Conservation (phyloP, 2,888 invertebrate genomes). For the Prosopocoilus inquinatus region DNA sequence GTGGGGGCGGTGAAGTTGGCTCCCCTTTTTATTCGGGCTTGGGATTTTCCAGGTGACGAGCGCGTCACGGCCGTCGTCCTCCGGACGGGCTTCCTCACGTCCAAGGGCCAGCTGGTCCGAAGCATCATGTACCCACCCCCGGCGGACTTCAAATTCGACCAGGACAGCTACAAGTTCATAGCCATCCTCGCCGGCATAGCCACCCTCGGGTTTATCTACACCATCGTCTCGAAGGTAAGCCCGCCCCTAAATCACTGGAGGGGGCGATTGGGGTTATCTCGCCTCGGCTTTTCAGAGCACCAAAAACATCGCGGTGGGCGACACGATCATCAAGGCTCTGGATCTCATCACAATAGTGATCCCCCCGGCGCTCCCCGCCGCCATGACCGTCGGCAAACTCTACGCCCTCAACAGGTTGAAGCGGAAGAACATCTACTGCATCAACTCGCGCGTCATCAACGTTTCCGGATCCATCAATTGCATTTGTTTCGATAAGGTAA, state of each 20-base stretch:
- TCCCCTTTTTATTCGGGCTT: no score
- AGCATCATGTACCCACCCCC: conserved; percentile 95
- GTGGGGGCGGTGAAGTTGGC: neutral
- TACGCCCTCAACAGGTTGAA: conserved; percentile 84
- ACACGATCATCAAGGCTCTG: conserved; percentile 76
- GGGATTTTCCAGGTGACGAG: conserved; percentile 25
- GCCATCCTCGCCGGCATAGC: conserved; percentile 78
- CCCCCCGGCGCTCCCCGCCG: conserved; percentile 92
- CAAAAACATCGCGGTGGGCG: conserved; percentile 58
- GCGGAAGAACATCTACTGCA: conserved; percentile 78
- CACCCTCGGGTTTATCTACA: conserved; percentile 79
- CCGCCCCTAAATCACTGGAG: neutral
- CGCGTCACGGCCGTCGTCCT: conserved; percentile 66
- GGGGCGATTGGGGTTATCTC: neutral
- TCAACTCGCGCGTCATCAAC: conserved; percentile 90
- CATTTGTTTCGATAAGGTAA: conserved; percentile 64
- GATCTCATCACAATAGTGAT: conserved; percentile 94
- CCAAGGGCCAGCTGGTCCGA: conserved; percentile 82
- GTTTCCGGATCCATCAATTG: conserved; percentile 88
- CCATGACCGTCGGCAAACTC: conserved; percentile 94
- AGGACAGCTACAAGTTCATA: conserved; percentile 90
- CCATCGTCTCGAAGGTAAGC: conserved; percentile 78
- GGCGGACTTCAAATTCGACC: conserved; percentile 93
- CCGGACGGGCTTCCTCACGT: conserved; percentile 85
- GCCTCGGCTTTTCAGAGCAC: conserved; percentile 52